These are phyloP conservation scores for Podiceps cristatus DNA, from an alignment of 2,113 vertebrate genomes.

Conservation along the genomic window DNA sequence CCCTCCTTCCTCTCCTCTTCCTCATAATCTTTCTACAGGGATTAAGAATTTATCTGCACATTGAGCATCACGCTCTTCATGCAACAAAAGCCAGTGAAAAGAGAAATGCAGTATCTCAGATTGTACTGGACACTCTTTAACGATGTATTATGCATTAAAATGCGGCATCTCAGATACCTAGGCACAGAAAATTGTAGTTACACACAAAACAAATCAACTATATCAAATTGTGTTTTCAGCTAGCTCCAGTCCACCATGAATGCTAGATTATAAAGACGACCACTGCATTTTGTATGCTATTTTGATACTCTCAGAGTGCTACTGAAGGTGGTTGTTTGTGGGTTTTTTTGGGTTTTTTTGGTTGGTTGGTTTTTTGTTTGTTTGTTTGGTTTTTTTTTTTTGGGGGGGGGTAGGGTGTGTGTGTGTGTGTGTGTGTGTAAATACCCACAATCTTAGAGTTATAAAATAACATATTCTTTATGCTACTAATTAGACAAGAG, in stretches of 20 bases:
- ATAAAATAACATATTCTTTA: neutral
- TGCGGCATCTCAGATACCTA: neutral
- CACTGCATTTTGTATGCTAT: neutral
- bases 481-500: neutral
- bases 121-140: neutral
- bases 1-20: neutral
- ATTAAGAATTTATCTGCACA: neutral
- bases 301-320: neutral
- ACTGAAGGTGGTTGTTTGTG: neutral
- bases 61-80: neutral
- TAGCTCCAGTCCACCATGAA: neutral
- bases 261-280: neutral
- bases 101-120: neutral
- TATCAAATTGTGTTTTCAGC: neutral
- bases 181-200: neutral
- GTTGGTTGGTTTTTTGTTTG: neutral
- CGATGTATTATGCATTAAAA: neutral
- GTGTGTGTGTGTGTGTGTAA: too few species aligned
- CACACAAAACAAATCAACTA: neutral
- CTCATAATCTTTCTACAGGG: neutral
- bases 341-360: too few species aligned
- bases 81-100: neutral
- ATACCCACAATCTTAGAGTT: neutral
- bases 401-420: too few species aligned
- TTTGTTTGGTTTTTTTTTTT: too few species aligned